Base-by-base conservation (phyloP, 2,888 invertebrate genomes). In the Brassicogethes aeneus region DNA sequence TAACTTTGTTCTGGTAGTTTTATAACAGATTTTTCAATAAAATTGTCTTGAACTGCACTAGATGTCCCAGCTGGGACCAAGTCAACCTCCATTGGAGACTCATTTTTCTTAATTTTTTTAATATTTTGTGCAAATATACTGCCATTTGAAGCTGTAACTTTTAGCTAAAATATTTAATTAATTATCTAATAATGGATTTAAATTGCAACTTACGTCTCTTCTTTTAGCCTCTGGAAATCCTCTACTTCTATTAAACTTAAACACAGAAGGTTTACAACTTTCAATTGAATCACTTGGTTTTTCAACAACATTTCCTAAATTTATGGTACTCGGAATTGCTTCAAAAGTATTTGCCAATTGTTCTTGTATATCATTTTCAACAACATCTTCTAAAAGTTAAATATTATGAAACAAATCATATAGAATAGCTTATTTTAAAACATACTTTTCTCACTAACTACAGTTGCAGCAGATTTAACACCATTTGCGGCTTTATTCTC, bases 401-500 rank as follows among this genome's bases (percentile, higher is more conserved):
- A 41, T 16, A 17, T 16, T 8, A 36, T 34, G 17, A 23, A 34
- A 34, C n/a, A 12, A 15, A 15, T 13, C 10, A 15, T 36, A 10
- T 35, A 3, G 32, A 10, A 29, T 43, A 32, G 2, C 31, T n/a
- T 44, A 40, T 40, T 37, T 37, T 40, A 16, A 3, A 30, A 40
- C 34, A 5, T 10, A 34, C 34, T 43, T 43, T 50, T 49, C 13
- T 47, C 39, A 8, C 74, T 70, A 44, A 75, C 66, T 10, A 80
- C 71, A 56, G 76, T 76, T 0, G 82, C 84, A 0, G 85, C 75
- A 2, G 82, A 77, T 43, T 74, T 70, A 39, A 77, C 68, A 16
- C 72, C 70, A 50, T 76, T 75, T 44, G 73, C 72, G 7, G 62
- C 59, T 45, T 74, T 75, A 48, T 79, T 71, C 31, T 62, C 69